Evolutionary conservation across 2,797 vertebrate genomes (phyloP).

Genomic region (Mergus octosetaceus): DNA sequence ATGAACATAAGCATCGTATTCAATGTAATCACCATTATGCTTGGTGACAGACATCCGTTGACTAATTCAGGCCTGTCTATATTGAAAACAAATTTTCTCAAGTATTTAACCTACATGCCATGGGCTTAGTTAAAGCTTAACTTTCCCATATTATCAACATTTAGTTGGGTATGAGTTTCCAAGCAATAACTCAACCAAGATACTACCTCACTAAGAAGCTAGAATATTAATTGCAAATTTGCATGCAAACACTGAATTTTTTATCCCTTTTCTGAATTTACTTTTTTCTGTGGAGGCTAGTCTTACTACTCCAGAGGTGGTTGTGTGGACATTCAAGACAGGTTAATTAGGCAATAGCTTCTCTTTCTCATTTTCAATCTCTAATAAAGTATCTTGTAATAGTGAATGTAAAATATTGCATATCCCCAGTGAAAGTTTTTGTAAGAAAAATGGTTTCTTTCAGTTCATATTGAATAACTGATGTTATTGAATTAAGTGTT

Average conservation of each 20-base stretch:
- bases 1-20: background rate
- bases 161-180: background rate
- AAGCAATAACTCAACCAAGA: background rate
- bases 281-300: background rate
- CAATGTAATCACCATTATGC: background rate
- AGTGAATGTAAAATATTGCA: background rate
- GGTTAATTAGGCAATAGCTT: background rate
- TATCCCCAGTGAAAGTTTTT: background rate
- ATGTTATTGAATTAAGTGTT: background rate
- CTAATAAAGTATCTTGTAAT: background rate
- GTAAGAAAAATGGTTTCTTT: background rate
- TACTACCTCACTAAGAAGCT: background rate
- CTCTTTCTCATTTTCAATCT: background rate
- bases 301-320: background rate
- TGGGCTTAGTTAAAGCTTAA: background rate
- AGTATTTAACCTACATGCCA: background rate
- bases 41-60: background rate
- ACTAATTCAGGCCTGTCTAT: background rate
- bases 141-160: background rate
- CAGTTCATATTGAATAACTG: background rate
- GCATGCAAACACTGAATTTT: background rate
- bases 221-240: background rate
- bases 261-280: background rate
- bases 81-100: background rate
- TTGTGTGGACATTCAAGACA: background rate